A percentile compares a stretch with the other conserved stretches of the same genome.
Conservation (phyloP, 2,888 invertebrate species). For the Stenotaenia linearis region DNA sequence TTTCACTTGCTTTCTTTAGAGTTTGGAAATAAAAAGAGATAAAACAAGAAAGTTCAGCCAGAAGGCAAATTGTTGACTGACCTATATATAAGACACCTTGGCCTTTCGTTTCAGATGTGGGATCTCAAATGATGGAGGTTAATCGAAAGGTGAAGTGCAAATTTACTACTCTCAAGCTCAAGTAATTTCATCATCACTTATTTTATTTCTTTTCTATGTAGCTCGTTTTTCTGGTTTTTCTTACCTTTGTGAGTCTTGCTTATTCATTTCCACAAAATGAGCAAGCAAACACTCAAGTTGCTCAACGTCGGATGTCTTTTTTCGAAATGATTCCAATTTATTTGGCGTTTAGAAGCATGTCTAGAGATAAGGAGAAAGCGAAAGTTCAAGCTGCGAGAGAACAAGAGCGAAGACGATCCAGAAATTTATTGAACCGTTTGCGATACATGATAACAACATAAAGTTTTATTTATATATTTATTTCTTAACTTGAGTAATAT, state of each 20-base stretch:
- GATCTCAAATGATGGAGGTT: not conserved
- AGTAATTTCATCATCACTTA: not conserved
- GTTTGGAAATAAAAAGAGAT: not conserved
- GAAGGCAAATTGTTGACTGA: constrained; percentile 13
- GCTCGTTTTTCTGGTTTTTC: not conserved
- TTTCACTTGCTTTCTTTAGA: not conserved
- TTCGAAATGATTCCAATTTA: constrained; percentile 31
- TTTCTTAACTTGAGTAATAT: not conserved
- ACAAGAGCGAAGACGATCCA: constrained; percentile 21
- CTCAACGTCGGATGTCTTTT: constrained; percentile 24
- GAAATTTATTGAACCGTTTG: constrained; percentile 27
- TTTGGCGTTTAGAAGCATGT: constrained; percentile 27
- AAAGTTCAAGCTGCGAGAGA: constrained; percentile 24
- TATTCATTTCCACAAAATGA: not conserved
- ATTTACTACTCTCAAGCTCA: not conserved
- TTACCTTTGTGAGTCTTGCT: not conserved
- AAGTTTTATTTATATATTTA: not conserved
- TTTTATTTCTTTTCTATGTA: not conserved
- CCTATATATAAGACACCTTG: not conserved
- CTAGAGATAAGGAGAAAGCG: constrained; percentile 24
- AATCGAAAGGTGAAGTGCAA: not conserved
- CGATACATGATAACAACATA: constrained; percentile 28
- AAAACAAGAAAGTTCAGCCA: constrained; percentile 9
- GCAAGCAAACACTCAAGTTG: constrained; percentile 9
- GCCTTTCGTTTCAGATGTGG: not conserved